These are phyloP conservation scores for Lutjanus argentimaculatus DNA, from an alignment of 2,797 vertebrate species.

Conservation along the genomic window DNA sequence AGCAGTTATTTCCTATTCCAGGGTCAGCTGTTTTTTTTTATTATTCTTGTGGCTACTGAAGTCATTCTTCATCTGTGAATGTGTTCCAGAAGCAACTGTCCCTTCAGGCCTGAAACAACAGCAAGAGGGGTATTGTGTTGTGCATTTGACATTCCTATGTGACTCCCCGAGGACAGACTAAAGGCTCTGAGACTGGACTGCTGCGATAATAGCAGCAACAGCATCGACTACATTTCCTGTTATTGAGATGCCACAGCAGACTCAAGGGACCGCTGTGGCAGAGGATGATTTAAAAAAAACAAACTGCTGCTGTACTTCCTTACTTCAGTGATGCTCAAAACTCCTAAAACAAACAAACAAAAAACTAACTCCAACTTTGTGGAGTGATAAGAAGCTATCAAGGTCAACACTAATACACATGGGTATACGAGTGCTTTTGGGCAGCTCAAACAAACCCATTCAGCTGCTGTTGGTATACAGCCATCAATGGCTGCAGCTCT, in stretches of 20 bases:
- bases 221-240: constrained; percentile 77
- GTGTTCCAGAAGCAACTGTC: constrained; percentile 43
- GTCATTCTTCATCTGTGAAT: constrained; percentile 49
- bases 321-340: not conserved
- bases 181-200: constrained; percentile 50
- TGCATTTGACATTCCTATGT: constrained; percentile 71
- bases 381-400: not conserved
- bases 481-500: not conserved
- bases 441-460: constrained; percentile 3
- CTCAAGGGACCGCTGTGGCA: constrained; percentile 24
- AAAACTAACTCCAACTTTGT: not conserved
- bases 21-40: constrained; percentile 5
- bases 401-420: not conserved
- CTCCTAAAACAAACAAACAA: not conserved
- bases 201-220: constrained; percentile 62
- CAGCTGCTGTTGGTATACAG: not conserved
- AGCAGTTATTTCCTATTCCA: constrained; percentile 7
- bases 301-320: constrained; percentile 22
- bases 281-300: not conserved
- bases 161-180: constrained; percentile 64
- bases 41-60: constrained; percentile 33
- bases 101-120: constrained; percentile 64
- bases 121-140: constrained; percentile 54
- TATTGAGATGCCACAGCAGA: constrained; percentile 67
- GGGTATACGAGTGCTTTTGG: not conserved